Evolutionary conservation across 2,888 invertebrate genomes (phyloP), one percentile per base, ranked within the genome.

Genomic region (Hypomecis atomaria): DNA sequence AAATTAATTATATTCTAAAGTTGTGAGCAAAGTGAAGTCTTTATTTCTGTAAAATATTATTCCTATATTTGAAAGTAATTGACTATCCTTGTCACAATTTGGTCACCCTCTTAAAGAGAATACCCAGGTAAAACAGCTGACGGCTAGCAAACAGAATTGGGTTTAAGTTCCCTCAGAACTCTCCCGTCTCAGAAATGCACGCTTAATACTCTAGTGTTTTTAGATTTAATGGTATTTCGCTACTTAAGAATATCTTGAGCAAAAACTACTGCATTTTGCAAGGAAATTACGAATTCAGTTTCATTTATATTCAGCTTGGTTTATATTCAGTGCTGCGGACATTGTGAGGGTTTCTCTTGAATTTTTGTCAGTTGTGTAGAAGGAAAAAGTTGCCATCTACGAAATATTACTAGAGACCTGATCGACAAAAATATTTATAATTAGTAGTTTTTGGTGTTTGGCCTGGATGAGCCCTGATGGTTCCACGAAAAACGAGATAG

Each of bases 81-180:
- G n/a, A n/a, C n/a, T n/a, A n/a, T n/a, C n/a, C n/a, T n/a, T n/a
- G n/a, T n/a, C n/a, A n/a, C n/a, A n/a, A n/a, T n/a, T n/a, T n/a
- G 55, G 71, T 34, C 70, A 71, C 69, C 57, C 37, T 47, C 11
- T 11, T 5, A 2, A 37, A 61, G 55, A 69, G 57, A 53, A 65
- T 66, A 70, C 67, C 66, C 73, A 71, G 73, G 74, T 74, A 67
- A 69, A 72, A 72, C 66, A 63, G 71, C 73, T 69, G 72, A 74
- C 71, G 64, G 67, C 55, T 59, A 56, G 58, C 71, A 74, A 73
- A 72, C 71, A 70, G 62, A 69, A 70, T 71, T 54, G 67, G 67
- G 61, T 71, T 71, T 72, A 70, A 71, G 70, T 70, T 72, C 73
- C 59, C 65, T 59, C 59, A 60, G 58, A 23, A 23, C 23, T 59